A percentile compares a stretch with the other conserved stretches of the same genome.
These are phyloP conservation scores for Nothoprocta pentlandii DNA, from an alignment of 2,113 vertebrate genomes.

Conservation along the genomic window DNA sequence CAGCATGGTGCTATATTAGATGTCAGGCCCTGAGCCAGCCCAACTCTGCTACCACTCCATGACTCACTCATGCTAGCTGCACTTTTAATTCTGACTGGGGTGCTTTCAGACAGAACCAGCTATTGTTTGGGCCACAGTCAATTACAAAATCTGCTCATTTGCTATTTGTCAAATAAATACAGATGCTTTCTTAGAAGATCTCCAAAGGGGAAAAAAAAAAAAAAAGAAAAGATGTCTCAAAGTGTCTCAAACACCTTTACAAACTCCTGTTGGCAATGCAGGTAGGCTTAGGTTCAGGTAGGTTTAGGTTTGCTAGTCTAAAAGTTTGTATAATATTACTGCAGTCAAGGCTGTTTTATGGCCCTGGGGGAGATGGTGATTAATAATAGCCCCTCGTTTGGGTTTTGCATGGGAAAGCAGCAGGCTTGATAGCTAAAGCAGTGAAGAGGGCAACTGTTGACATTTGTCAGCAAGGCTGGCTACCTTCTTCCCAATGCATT, in stretches of 20 bases:
- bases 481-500: neutral
- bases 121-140: constrained; percentile 22
- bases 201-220: neutral
- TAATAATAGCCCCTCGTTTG: neutral
- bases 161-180: neutral
- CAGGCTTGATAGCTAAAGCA: neutral
- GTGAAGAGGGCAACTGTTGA: neutral
- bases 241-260: constrained; percentile 10
- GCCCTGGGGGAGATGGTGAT: constrained; percentile 2
- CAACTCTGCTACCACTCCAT: neutral
- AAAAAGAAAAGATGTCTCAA: neutral
- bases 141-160: neutral
- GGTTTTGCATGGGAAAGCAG: neutral
- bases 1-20: neutral
- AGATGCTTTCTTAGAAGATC: neutral
- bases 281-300: neutral
- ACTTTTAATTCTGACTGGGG: neutral
- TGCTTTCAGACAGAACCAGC: constrained; percentile 26
- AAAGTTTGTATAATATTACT: neutral
- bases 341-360: neutral
- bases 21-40: neutral
- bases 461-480: neutral
- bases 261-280: neutral
- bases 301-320: constrained; percentile 12
- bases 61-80: neutral